These are phyloP conservation scores for Dermatemys mawii DNA, from an alignment of 2,113 vertebrate species.

Conservation along the genomic window DNA sequence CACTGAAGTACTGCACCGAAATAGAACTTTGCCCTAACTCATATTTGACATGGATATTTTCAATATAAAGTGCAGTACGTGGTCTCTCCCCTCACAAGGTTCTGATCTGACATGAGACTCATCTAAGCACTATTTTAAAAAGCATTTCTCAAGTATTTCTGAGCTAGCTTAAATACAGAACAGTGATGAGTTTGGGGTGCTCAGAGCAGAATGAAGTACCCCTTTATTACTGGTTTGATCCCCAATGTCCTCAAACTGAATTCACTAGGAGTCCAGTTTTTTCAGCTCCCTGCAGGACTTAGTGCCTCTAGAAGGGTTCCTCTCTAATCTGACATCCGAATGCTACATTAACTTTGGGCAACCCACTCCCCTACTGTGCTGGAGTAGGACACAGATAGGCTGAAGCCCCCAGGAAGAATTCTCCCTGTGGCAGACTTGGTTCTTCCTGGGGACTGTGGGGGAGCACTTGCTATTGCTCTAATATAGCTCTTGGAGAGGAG, in stretches of 20 bases:
- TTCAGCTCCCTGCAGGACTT: background rate
- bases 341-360: background rate
- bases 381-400: background rate
- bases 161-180: background rate
- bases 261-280: background rate
- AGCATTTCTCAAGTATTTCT: accelerated
- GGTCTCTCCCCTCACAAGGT: background rate
- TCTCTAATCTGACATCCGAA: background rate
- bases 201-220: background rate
- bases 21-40: background rate
- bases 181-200: background rate
- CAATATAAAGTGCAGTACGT: background rate
- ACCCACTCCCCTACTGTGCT: background rate
- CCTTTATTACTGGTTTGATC: background rate
- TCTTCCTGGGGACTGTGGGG: background rate
- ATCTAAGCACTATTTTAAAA: background rate
- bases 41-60: background rate
- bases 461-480: background rate
- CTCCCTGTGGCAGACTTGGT: background rate
- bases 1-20: background rate
- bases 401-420: background rate
- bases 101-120: background rate
- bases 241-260: background rate
- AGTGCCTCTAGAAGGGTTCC: background rate
- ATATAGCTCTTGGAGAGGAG: background rate